Evolutionary conservation across 2,797 vertebrate species (phyloP), one percentile per base, ranked within the genome.

Genomic region (Lagocephalus sceleratus): DNA sequence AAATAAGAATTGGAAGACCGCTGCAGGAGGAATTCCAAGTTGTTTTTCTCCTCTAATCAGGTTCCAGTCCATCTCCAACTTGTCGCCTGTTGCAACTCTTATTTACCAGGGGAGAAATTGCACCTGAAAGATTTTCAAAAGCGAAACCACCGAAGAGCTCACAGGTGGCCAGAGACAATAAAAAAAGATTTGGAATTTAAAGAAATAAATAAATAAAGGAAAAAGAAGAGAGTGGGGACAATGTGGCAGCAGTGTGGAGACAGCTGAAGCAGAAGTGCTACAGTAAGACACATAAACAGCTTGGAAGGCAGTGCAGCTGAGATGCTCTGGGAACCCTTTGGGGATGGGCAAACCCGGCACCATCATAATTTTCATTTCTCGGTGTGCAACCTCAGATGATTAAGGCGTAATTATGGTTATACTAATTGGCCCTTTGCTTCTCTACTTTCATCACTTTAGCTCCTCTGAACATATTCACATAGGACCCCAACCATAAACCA

Each of bases 321-420:
- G 81, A 81, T 56, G 64, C 72, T 73, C 49, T 43, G 11, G 45
- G 66, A 67, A 78, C 82, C 81, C 79, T 19, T n/a, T 62, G 66
- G 84, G 82, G 77, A 82, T 17, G 55, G 71, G 49, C 69, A 62
- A 78, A 75, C 64, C 70, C 79, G 20, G 75, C 71, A 64, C 78
- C 79, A 79, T 85, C 73, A 75, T 78, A 74, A 89, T 89, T 87
- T 85, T 71, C 75, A 85, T 87, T 87, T 86, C 79, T 85, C 76
- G 82, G 78, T 83, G 79, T 75, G 82, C 79, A 78, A 82, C 75
- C 83, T 81, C 73, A 71, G 76, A 83, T 86, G 79, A 89, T 87
- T 82, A 75, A 73, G 71, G 70, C 21, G 40, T 84, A 81, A 86
- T 87, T 81, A 85, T 82, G 74, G 73, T 82, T 79, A 61, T 79